Percentiles rank a stretch among this genome's conserved stretches.
These are phyloP conservation scores for Nebria salina DNA, from an alignment of 2,888 invertebrate species.

Conservation along the genomic window DNA sequence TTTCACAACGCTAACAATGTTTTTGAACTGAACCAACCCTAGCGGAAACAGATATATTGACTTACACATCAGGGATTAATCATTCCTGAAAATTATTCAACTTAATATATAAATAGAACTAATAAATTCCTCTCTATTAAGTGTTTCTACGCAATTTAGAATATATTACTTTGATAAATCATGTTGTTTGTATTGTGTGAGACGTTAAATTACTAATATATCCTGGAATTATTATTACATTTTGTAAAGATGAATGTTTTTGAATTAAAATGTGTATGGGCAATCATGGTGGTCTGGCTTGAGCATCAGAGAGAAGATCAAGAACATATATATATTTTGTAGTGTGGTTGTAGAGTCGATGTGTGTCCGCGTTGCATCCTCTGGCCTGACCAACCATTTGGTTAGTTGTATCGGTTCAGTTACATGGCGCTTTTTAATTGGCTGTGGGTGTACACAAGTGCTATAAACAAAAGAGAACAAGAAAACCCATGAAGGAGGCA, in stretches of 20 bases:
- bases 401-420: conserved; percentile 39
- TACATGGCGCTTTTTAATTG: conserved; percentile 43
- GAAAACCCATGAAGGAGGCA: conserved; percentile 27
- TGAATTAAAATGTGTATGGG: background rate
- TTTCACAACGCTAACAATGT: background rate
- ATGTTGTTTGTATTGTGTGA: too few relatives aligned
- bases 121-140: too few relatives aligned
- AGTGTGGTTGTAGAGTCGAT: background rate
- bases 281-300: background rate
- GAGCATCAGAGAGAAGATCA: conserved; percentile 10
- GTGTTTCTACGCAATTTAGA: too few relatives aligned
- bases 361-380: conserved; percentile 26
- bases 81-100: too few relatives aligned
- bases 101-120: too few relatives aligned
- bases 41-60: too few relatives aligned
- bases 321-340: conserved; percentile 12
- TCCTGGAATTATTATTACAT: too few relatives aligned
- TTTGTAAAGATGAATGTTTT: background rate
- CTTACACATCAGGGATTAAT: too few relatives aligned
- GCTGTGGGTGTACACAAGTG: conserved; percentile 42
- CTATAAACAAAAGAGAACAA: conserved; percentile 43
- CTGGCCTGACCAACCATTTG: conserved; percentile 23
- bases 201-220: too few relatives aligned
- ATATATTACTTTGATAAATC: too few relatives aligned
- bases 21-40: background rate